Evolutionary conservation across 1,140 invertebrate genomes (phyloP), one percentile per base, ranked within the genome.

Genomic region (Hypothenemus hampei): DNA sequence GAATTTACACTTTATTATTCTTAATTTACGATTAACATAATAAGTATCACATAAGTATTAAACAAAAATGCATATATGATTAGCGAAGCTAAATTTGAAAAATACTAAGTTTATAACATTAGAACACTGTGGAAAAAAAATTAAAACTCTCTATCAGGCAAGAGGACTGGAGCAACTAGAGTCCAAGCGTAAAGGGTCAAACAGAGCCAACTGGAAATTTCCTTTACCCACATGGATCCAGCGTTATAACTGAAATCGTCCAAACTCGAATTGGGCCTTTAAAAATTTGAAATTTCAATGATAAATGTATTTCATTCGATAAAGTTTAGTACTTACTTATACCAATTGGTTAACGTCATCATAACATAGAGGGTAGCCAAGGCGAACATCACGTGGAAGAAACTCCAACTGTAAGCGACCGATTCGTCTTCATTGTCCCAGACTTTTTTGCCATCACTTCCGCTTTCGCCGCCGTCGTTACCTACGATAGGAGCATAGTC

Each of bases 261-360:
- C 54, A 92, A 73, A 59, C 79, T 79, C 8, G 88, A 87, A 66
- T 87, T 89, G 33, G 90, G 90, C 63, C 89, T 92, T 67, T 43
- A 77, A 73, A 29, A 29, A 22, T 10, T 18, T 19, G 7, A 22
- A 24, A 24, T 10, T 24, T 24, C 6, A 21, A 16, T 5, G 20
- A 16, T 18, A 43, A 5, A 36, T 36, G 7, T 16, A 16, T 37
- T 8, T 7, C 2, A 18, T n/a, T n/a, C n/a, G n/a, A n/a, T n/a
- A n/a, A n/a, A n/a, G n/a, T n/a, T n/a, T n/a, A n/a, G 8, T 46
- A 60, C 58, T 63, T 58, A 97, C 91, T 90, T 87, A 75, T 92
- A 98, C 97, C 97, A 99, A 73, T 98, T 98, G 57, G 97, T 99
- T 18, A 99, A 78, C 0, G 97, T 99, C 97, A 99, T 99, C 97